Base-by-base conservation (phyloP, 53 echinoderm and acorn worm genomes). In the Zoroaster sp. region DNA sequence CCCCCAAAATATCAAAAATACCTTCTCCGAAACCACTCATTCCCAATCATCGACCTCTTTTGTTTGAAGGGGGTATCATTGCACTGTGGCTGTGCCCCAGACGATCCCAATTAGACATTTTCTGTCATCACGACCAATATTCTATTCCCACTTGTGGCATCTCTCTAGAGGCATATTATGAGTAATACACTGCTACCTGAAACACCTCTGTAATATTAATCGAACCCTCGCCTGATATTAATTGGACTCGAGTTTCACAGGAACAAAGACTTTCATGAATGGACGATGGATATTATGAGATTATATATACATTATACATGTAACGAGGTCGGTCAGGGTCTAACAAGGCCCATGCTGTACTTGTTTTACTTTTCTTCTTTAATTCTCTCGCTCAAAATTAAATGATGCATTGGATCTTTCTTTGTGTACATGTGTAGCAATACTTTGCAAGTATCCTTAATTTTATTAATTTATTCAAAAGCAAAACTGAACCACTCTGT, bases 121-220 rank as follows among this genome's bases (percentile, higher is more conserved):
- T 68, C 47, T 66, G 66, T 82, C 82, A 34, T 82, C 68, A 43
- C 40, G 45, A n/a, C 82, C 82, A 82, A 68, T 82, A 82, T 82
- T 82, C 82, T 82, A 82, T 82, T 82, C 82, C 82, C 82, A 82
- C 82, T 82, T 82, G 82, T 82, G 68, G 82, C 82, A 66, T 82
- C 36, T 43, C 82, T 82, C 82, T 82, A 43, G 82, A 82, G 82
- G 82, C 66, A 30, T 32, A 82, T 82, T 41, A 82, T 82, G 82
- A 82, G 82, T 82, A 82, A 82, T 82, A 82, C 44, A 32, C 82
- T 28, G 43, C 82, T 66, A 66, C 35, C 34, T 31, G 25, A 82
- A 82, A 82, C 82, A 82, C 68, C 82, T 67, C 68, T 9, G 68
- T 66, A 10, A 67, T 82, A 82, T 82, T 67, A 82, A 41, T 66